Evolutionary conservation across 2,888 invertebrate genomes (phyloP).

Genomic region (Lycia hirtaria): DNA sequence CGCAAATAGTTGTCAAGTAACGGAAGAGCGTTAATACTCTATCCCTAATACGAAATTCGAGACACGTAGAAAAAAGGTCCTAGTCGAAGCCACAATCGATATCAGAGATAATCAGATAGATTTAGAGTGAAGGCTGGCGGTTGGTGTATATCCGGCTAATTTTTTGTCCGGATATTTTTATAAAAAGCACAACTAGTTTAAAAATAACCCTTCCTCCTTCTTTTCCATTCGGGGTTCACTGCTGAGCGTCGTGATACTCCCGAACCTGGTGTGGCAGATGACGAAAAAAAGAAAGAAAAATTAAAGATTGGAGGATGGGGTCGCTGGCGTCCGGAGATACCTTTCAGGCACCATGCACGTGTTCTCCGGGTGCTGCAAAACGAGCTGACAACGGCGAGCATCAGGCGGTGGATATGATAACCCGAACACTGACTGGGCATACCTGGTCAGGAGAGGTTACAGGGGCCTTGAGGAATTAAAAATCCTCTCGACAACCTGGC

Average conservation of each 20-base stretch:
- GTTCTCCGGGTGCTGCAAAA: slow-evolving; percentile 1
- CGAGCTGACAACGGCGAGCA: slow-evolving; percentile 9
- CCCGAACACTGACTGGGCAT: not conserved
- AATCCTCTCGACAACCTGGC: too few relatives aligned
- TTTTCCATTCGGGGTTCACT: too few relatives aligned
- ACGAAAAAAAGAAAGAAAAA: too few relatives aligned
- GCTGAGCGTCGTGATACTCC: too few relatives aligned
- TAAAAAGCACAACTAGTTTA: too few relatives aligned
- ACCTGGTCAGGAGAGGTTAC: not conserved
- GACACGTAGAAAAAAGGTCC: slow-evolving; percentile 45
- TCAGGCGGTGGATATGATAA: slow-evolving; percentile 6
- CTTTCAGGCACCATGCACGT: not conserved
- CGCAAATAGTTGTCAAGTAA: not conserved
- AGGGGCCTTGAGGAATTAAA: not conserved
- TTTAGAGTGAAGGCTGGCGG: slow-evolving; percentile 1
- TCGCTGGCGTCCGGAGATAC: too few relatives aligned
- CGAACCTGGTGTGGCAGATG: too few relatives aligned
- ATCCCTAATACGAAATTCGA: slow-evolving; percentile 34
- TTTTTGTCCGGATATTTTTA: not conserved
- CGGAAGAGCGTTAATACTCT: slow-evolving; percentile 42
- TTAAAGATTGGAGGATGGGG: too few relatives aligned
- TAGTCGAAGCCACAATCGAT: slow-evolving; percentile 38
- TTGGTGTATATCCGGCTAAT: slow-evolving; percentile 3
- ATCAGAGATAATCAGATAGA: slow-evolving; percentile 25
- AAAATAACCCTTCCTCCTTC: too few relatives aligned